A percentile compares a stretch with the other conserved stretches of the same genome.
Conservation (phyloP, 2,797 vertebrate species). For the Microctenopoma lineatum region DNA sequence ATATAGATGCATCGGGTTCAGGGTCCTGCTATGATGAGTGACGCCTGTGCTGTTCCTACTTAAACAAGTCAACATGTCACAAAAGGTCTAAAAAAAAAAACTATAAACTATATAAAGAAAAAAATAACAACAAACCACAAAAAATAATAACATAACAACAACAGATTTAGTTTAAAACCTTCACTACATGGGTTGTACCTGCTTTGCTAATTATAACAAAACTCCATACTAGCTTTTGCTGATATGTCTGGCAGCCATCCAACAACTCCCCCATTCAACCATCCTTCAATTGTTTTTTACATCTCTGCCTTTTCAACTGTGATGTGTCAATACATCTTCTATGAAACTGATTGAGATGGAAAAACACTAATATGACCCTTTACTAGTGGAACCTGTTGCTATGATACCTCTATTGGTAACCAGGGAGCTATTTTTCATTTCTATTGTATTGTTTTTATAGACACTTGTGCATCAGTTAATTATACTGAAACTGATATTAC, state of each 20-base stretch:
- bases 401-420: constrained; percentile 49
- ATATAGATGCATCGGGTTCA: too few relatives aligned
- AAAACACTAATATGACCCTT: constrained; percentile 1
- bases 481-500: constrained; percentile 8
- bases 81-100: too few relatives aligned
- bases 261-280: neutral
- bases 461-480: neutral
- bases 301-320: neutral
- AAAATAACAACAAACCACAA: too few relatives aligned
- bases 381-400: constrained; percentile 41
- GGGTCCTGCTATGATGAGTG: too few relatives aligned
- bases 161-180: too few relatives aligned
- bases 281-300: constrained; percentile 1
- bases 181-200: too few relatives aligned
- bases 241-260: neutral
- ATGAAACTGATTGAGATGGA: neutral
- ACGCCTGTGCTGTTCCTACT: too few relatives aligned
- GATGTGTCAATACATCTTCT: neutral
- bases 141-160: too few relatives aligned
- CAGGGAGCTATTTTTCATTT: constrained; percentile 45
- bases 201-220: too few relatives aligned
- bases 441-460: constrained; percentile 19
- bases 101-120: too few relatives aligned
- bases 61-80: too few relatives aligned
- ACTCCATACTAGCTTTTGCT: too few relatives aligned